Evolutionary conservation across 2,113 vertebrate genomes (phyloP).

Genomic region (Plecotus auritus): DNA sequence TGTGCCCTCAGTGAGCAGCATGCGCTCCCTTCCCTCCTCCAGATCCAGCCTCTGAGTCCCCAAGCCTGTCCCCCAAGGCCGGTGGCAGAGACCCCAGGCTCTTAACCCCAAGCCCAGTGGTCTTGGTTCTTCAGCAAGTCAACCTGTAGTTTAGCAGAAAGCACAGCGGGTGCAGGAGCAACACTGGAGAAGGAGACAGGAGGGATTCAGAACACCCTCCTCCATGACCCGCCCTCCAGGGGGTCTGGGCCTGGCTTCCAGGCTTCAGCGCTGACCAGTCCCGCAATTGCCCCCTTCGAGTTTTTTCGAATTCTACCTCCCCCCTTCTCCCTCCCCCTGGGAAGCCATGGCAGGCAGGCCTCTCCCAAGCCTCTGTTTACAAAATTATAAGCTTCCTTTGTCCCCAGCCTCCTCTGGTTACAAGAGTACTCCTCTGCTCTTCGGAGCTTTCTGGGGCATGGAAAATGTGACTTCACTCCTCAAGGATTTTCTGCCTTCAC

Average conservation of each 20-base stretch:
- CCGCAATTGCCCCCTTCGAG: fast-evolving
- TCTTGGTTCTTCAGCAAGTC: background rate
- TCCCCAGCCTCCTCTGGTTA: conserved; percentile 80
- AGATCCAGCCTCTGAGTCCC: background rate
- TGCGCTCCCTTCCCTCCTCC: background rate
- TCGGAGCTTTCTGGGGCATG: conserved; percentile 66
- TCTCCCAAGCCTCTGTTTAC: conserved; percentile 83
- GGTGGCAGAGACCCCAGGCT: background rate
- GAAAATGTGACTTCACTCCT: conserved; percentile 82
- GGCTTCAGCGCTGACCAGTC: background rate
- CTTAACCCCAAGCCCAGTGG: background rate
- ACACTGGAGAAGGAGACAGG: background rate
- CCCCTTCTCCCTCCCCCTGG: conserved; percentile 12
- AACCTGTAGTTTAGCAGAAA: background rate
- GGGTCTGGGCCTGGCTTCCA: background rate
- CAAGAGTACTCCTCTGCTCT: conserved; percentile 77
- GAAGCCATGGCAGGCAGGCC: conserved; percentile 71
- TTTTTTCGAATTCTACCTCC: background rate
- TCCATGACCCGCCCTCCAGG: fast-evolving
- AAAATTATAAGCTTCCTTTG: conserved; percentile 84
- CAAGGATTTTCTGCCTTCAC: conserved; percentile 72
- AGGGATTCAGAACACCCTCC: background rate
- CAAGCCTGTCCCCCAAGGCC: background rate
- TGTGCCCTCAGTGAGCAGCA: background rate
- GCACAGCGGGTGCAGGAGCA: background rate